Conservation (phyloP, 2,888 invertebrate species). For the Caenorhabditis drosophilae region DNA sequence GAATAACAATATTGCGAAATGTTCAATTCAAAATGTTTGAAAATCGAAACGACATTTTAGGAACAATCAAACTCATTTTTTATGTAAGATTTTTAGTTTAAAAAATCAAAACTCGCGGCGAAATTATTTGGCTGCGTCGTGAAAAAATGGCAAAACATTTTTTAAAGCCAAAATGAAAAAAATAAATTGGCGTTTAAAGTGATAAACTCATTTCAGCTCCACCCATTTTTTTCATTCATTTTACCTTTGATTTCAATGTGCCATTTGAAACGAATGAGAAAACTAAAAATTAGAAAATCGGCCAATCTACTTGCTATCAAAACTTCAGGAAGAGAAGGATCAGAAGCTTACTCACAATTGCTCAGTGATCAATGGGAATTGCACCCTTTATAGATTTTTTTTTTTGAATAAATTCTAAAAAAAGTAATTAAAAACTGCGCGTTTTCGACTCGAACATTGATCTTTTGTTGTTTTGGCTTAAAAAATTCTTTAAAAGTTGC, state of each 20-base stretch:
- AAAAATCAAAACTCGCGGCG: not conserved
- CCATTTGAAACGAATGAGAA: conserved; percentile 23
- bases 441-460: too few species aligned
- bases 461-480: too few species aligned
- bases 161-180: too few species aligned
- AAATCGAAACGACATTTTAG: conserved; percentile 6
- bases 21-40: conserved; percentile 22
- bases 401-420: not conserved
- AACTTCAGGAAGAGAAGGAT: conserved; percentile 35
- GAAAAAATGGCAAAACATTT: too few species aligned
- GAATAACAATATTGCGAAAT: conserved; percentile 19
- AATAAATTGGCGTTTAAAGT: too few species aligned
- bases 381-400: not conserved
- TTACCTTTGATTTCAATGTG: conserved; percentile 28
- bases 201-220: conserved; percentile 12
- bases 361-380: conserved; percentile 27
- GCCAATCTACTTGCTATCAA: conserved; percentile 22
- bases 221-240: conserved; percentile 29
- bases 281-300: conserved; percentile 14
- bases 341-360: conserved; percentile 31
- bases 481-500: too few species aligned
- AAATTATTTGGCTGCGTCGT: too few species aligned
- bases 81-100: conserved; percentile 11
- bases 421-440: too few species aligned
- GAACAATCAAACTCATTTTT: conserved; percentile 24